Evolutionary conservation across 2,888 invertebrate species (phyloP), one percentile per base, ranked within the genome.

Genomic region (Hydriomena furcata): DNA sequence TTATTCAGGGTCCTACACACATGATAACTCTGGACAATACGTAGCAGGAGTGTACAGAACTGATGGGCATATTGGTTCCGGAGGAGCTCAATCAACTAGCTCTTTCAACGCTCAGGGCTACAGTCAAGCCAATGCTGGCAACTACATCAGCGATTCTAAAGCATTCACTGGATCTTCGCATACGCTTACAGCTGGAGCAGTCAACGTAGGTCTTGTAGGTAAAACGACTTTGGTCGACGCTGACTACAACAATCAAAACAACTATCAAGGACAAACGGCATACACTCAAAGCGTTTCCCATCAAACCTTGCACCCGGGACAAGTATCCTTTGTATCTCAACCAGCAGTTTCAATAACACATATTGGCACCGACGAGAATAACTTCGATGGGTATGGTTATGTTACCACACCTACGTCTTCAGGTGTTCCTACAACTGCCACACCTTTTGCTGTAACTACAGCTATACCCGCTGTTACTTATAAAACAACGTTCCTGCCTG

Each of bases 201-300:
- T 91, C 0, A 91, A 89, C 58, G 87, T 90, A 7, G 91, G 84
- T 20, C 70, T 91, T 27, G 91, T 91, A 5, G 91, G 91, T 24
- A 91, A 90, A 66, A 91, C 91, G 1, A 84, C 84, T 7, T 69
- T 91, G 43, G 67, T 91, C 0, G 90, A 90, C 46, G 73, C 78
- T 17, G 73, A 71, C 36, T 81, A 84, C 46, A 71, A 67, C 1
- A 67, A 82, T 36, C 79, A 84, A 58, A 63, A 52, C 1, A 74
- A 68, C 41, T 84, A 83, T 51, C 62, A 64, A 44, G 64, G 56
- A 24, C 55, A 64, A 13, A 68, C 71, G 8, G 62, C 66, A n/a
- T 60, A 70, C 20, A 62, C 64, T 2, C 71, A 67, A 48, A 68
- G 70, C 32, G 60, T 65, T 30, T 47, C 66, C 2, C 65, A 72